Base-by-base conservation (phyloP, 2,797 vertebrate genomes). In the Coracias cyanogaster region DNA sequence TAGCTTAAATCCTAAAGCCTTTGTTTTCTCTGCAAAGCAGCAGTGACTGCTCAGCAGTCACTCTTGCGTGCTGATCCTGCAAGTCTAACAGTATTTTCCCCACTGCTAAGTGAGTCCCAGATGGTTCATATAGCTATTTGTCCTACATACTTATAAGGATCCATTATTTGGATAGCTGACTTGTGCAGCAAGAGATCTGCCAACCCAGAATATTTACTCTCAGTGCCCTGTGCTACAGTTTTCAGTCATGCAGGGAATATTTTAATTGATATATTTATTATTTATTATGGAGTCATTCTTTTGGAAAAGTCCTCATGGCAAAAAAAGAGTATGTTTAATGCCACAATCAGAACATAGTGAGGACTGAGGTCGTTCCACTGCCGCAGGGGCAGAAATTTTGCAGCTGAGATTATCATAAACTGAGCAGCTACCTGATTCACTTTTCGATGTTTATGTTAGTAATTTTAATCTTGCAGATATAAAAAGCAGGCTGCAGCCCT, bases 141-240 rank as follows among this genome's bases (percentile, higher is more conserved):
- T 95, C 91, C 95, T 94, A 89, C 94, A 93, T 93, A 90, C 91
- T 89, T 91, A 51, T 11, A 92, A 93, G 71, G 87, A 89, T 71
- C 76, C 57, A 82, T 92, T 95, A 88, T 94, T 65, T 82, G 49
- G 54, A 90, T 43, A 95, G 94, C 90, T 96, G 90, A 86, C 62
- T 94, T 0, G 21, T 69, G 77, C 82, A 92, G 90, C 77, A 90
- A 58, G 90, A 82, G 43, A 62, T 88, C 81, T 94, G 81, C 70
- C 85, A 94, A 28, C 12, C 15, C 43, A 58, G 80, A 91, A 48
- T 83, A 60, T 69, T 86, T 78, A 28, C 20, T 86, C 28, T 57
- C 54, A 33, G 31, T 49, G 31, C 46, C 90, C 55, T 80, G 51
- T 70, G 71, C 62, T 66, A 15, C 4, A 39, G 12, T 86, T 95